Conservation (phyloP, 2,113 vertebrate genomes). For the Callorhinus ursinus region DNA sequence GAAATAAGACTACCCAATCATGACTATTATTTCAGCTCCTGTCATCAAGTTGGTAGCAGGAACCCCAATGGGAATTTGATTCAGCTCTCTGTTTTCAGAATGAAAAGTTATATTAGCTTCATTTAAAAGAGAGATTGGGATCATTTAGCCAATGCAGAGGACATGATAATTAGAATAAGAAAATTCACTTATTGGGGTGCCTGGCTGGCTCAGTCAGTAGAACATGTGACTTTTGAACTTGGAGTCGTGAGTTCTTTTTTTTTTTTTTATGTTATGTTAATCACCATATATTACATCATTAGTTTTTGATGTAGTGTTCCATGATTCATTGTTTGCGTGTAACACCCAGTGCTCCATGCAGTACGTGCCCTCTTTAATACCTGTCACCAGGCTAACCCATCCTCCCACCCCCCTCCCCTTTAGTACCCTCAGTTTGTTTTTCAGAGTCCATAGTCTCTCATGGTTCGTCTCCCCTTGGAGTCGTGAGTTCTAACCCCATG, state of each 20-base stretch:
- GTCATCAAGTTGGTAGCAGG: not conserved
- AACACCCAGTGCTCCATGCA: too few relatives aligned
- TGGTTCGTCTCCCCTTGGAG: not conserved
- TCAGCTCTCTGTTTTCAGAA: not conserved
- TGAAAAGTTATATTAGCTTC: conserved; percentile 9
- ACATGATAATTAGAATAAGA: not conserved
- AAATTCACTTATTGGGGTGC: not conserved
- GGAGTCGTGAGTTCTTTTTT: not conserved
- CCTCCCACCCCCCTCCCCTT: too few relatives aligned
- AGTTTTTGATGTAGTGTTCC: too few relatives aligned
- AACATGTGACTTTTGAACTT: not conserved
- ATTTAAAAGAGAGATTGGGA: not conserved
- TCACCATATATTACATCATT: too few relatives aligned
- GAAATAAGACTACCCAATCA: not conserved
- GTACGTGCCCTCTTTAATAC: too few relatives aligned
- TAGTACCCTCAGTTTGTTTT: too few relatives aligned
- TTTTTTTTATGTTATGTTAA: too few relatives aligned
- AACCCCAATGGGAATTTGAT: not conserved
- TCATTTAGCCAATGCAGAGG: not conserved
- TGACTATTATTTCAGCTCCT: not conserved
- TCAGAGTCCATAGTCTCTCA: too few relatives aligned
- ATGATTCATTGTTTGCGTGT: too few relatives aligned
- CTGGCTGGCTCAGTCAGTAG: not conserved
- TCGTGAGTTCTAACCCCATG: not conserved
- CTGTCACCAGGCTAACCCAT: too few relatives aligned